Evolutionary conservation across 1,140 invertebrate genomes (phyloP), one percentile per base, ranked within the genome.

Genomic region (Parapsyche elsis): DNA sequence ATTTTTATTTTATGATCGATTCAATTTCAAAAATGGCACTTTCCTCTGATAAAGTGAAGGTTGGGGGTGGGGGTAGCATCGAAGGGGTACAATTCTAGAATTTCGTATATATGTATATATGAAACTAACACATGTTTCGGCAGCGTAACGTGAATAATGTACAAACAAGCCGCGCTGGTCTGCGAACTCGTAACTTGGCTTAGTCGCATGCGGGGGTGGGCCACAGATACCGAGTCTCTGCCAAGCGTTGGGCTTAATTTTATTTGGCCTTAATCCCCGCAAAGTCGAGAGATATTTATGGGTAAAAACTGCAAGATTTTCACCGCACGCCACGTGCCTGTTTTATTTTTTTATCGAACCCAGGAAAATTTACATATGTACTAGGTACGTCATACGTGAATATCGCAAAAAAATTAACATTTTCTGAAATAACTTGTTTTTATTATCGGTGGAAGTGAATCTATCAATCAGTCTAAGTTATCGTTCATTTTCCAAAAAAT

Each of bases 191-290:
- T 16, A 16, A 38, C 49, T 53, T 53, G 49, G 49, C 21, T 67
- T 23, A 24, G 21, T 21, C 57, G 14, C 57, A 61, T 53, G 16
- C 49, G 49, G 12, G 49, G 12, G 12, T 16, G 59, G 59, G 21
- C 59, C 59, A 26, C 24, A 67, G 64, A 67, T 67, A 67, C 24
- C 64, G 64, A 67, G 64, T 23, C 24, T 67, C 24, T 67, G 64
- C 64, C 64, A 67, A 67, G 64, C 64, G 64, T 67, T 67, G 64
- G 64, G 64, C 64, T 67, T 67, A 67, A 67, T 67, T 67, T 67
- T 67, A 67, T 67, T 67, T 67, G 64, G 64, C 64, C 64, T 67
- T 67, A 67, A 67, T 67, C 64, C 64, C 64, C 64, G 64, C 64
- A 67, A 67, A 67, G 64, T 67, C 64, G 21, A 67, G 64, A 23